Base-by-base conservation (phyloP, 2,113 vertebrate species). In the Phrynosoma platyrhinos region DNA sequence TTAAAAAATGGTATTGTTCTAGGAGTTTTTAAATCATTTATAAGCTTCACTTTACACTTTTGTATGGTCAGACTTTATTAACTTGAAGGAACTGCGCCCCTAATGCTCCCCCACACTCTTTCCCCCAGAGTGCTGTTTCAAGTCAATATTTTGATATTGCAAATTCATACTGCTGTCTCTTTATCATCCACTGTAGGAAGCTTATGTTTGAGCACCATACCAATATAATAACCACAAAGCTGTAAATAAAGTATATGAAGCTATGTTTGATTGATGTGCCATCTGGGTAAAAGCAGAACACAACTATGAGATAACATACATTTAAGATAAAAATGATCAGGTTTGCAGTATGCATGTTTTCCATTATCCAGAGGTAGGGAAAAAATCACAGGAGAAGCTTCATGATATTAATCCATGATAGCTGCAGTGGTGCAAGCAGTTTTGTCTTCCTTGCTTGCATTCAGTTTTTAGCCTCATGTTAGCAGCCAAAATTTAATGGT, bases 181-280 rank as follows among this genome's bases (percentile, higher is more conserved):
- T 87, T 74, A 79, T 84, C 87, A 68, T 36, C 77, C 6, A 13
- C 42, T 81, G 23, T 20, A 81, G 6, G 86, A 83, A 78, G 10
- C 77, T 69, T 90, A 71, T 75, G 23, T 79, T 53, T 88, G 88
- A 88, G 12, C 69, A 81, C 79, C 32, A 75, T 87, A 82, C 10
- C 47, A 36, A n/a, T 87, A 62, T 58, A 85, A 7, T 83, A 83
- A 83, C 84, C 69, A 47, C 36, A 68, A 12, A 27, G 25, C n/a
- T 88, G 68, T 79, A 90, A 91, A 91, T 83, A 89, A 88, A 79
- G 84, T 47, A 78, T 90, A 75, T 82, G 72, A 75, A 89, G 83
- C 78, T 90, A 30, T 75, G 78, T 76, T 87, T 83, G 40, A 90
- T 79, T 55, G 36, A 84, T 2, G 2, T 79, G 32, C 36, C 71